Conservation (phyloP, 2,888 invertebrate genomes). For the Troilus luridus region DNA sequence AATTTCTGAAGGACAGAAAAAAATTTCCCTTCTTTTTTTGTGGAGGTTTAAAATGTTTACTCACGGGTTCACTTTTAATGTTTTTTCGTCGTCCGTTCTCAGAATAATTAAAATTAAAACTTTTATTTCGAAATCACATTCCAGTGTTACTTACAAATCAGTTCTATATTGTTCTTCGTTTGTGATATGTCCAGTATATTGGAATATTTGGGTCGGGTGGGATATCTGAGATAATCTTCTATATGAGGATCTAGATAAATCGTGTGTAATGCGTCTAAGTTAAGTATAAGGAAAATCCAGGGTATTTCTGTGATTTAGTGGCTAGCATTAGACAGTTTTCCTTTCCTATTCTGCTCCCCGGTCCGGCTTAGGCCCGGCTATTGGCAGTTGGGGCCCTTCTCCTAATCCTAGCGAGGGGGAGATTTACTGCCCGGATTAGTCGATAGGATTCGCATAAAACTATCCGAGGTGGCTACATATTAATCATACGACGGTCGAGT, state of each 20-base stretch:
- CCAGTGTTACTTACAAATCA: too few species aligned
- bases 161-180: too few species aligned
- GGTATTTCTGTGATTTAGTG: constrained; percentile 25
- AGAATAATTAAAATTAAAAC: too few species aligned
- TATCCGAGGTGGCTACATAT: constrained; percentile 23
- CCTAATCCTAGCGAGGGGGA: constrained; percentile 3
- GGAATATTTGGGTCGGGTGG: background rate
- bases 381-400: constrained; percentile 2
- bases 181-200: too few species aligned
- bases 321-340: constrained; percentile 22
- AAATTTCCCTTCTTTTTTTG: too few species aligned
- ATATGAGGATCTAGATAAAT: background rate
- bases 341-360: background rate
- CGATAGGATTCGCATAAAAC: constrained; percentile 35
- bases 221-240: background rate
- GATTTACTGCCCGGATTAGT: constrained; percentile 10
- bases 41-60: too few species aligned
- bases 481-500: background rate
- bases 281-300: constrained; percentile 28
- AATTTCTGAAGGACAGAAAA: too few species aligned
- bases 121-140: too few species aligned
- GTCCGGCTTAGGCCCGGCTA: background rate
- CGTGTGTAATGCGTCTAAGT: constrained; percentile 8
- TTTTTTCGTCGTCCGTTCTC: too few species aligned
- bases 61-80: too few species aligned